Evolutionary conservation across 2,797 vertebrate genomes (phyloP).

Genomic region (Ceyx erithaca): DNA sequence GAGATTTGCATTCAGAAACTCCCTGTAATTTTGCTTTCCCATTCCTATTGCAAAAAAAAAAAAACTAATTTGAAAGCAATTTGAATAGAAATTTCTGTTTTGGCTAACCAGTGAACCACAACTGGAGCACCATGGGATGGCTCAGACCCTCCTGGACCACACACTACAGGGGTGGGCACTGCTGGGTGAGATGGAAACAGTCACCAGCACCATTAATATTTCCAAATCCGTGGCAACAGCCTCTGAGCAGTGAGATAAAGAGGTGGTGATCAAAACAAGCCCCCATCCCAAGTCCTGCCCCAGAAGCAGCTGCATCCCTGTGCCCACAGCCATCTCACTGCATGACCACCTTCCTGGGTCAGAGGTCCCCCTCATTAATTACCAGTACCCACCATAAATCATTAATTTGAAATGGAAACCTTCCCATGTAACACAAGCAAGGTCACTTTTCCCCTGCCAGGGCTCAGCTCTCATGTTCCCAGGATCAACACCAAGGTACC

Average conservation of each 20-base stretch:
- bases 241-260: background rate
- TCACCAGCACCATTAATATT: background rate
- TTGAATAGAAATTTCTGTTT: background rate
- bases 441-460: background rate
- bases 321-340: accelerated
- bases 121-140: background rate
- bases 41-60: background rate
- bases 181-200: background rate
- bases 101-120: background rate
- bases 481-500: accelerated
- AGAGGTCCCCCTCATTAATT: background rate
- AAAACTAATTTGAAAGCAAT: background rate
- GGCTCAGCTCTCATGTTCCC: background rate
- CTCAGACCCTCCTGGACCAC: background rate
- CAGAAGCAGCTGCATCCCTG: background rate
- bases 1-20: background rate
- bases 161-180: background rate
- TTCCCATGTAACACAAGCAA: background rate
- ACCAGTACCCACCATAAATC: background rate
- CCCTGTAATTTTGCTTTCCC: background rate
- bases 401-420: background rate
- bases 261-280: background rate
- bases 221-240: background rate
- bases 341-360: accelerated
- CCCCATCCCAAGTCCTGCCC: background rate